phyloP scores from a whole-genome alignment of 2,797 vertebrate genomes.

The Prunella strophiata region DNA sequence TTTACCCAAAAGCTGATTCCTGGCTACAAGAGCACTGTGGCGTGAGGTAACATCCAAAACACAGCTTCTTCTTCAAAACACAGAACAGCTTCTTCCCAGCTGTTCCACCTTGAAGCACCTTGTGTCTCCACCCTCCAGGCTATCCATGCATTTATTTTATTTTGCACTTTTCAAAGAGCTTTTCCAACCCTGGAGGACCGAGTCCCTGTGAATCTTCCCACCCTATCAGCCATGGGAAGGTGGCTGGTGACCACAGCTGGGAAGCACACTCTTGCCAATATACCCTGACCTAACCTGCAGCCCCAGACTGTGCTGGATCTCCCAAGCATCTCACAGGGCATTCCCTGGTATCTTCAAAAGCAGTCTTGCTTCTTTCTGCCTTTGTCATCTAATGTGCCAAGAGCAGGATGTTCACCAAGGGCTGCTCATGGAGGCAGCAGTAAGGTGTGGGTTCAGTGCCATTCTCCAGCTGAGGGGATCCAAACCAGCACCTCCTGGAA shows the following conservation, averaged over 20 bases:
- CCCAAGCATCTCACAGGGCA: not conserved
- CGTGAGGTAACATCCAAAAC: too few relatives aligned
- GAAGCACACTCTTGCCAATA: not conserved
- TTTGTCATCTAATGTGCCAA: rapidly evolving
- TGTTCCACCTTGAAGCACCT: not conserved
- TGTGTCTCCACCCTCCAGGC: not conserved
- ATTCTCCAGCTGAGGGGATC: not conserved
- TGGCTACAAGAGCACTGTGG: too few relatives aligned
- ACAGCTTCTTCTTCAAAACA: too few relatives aligned
- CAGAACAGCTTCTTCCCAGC: not conserved
- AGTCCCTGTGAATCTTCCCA: not conserved
- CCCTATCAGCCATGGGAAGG: rapidly evolving
- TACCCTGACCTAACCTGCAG: not conserved
- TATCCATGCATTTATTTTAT: not conserved
- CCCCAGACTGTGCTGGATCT: not conserved
- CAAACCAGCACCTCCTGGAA: not conserved
- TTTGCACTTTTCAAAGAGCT: not conserved
- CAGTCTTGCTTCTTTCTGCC: not conserved
- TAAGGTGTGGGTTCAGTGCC: not conserved
- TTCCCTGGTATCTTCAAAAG: not conserved
- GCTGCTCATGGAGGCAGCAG: not conserved
- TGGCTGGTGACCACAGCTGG: not conserved
- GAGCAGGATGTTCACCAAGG: not conserved
- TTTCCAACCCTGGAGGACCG: rapidly evolving
- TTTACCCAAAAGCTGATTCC: too few relatives aligned